Conservation (phyloP, 2,113 vertebrate species). For the Seriola aureovittata region DNA sequence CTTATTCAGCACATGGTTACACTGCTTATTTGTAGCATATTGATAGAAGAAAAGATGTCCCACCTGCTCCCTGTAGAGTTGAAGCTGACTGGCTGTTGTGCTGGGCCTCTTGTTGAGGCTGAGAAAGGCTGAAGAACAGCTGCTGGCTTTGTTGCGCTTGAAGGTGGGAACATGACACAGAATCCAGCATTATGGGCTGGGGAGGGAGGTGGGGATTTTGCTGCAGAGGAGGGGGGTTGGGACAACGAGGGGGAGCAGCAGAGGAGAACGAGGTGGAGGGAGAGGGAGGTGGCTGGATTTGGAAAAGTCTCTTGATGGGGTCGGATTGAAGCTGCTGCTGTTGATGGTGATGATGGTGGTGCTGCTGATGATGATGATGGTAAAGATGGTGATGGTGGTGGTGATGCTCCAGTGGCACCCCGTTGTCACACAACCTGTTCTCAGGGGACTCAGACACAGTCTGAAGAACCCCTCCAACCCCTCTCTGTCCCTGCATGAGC, state of each 20-base stretch:
- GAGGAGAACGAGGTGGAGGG: constrained; percentile 37
- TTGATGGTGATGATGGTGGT: constrained; percentile 44
- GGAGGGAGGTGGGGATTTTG: constrained; percentile 56
- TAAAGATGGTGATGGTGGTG: constrained; percentile 61
- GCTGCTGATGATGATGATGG: constrained; percentile 33
- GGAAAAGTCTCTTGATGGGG: constrained; percentile 85
- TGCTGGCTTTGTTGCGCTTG: constrained; percentile 72
- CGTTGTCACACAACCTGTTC: constrained; percentile 84
- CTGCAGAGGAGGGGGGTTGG: constrained; percentile 54
- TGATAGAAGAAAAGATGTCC: neutral
- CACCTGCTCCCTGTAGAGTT: constrained; percentile 56
- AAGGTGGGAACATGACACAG: constrained; percentile 61
- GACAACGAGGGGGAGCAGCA: constrained; percentile 26
- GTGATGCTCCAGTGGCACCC: constrained; percentile 68
- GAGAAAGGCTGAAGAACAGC: constrained; percentile 76
- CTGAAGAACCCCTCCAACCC: constrained; percentile 79
- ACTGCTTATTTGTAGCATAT: neutral
- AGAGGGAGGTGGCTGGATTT: constrained; percentile 59
- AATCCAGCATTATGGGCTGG: constrained; percentile 34
- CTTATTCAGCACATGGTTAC: neutral
- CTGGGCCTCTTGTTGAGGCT: constrained; percentile 50
- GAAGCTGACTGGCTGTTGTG: constrained; percentile 42
- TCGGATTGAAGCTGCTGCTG: constrained; percentile 68
- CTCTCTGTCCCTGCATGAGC: constrained; percentile 87
- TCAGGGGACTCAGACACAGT: constrained; percentile 89